These are phyloP conservation scores for Axis porcinus DNA, from an alignment of 2,113 vertebrate genomes.

Conservation along the genomic window DNA sequence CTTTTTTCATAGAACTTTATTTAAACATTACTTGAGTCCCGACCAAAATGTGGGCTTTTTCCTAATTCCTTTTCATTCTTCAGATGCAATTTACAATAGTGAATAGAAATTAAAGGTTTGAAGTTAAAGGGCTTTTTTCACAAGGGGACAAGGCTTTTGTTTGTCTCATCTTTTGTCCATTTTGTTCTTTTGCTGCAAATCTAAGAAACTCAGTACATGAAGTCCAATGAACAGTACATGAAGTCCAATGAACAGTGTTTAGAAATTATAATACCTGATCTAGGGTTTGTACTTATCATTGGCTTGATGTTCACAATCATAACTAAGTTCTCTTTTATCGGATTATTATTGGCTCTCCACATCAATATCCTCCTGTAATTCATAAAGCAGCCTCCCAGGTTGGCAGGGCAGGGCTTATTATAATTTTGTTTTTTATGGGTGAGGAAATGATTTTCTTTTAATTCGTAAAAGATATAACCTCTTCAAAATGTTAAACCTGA, in stretches of 20 bases:
- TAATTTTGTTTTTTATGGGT: background rate
- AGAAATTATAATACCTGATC: background rate
- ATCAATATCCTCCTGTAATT: background rate
- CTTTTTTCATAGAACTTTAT: background rate
- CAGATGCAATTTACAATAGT: background rate
- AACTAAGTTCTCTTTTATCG: background rate
- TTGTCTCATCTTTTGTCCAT: accelerated
- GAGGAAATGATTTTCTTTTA: background rate
- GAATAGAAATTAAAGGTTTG: background rate
- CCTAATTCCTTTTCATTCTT: background rate
- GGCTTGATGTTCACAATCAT: background rate
- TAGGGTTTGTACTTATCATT: background rate
- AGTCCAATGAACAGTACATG: background rate
- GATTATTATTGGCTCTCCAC: background rate
- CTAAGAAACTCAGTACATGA: background rate
- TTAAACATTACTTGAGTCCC: background rate
- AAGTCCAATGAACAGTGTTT: background rate
- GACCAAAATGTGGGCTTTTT: background rate
- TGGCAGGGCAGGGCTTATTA: background rate
- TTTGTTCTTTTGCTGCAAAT: background rate
- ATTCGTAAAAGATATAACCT: background rate
- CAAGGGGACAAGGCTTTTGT: background rate
- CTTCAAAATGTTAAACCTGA: background rate
- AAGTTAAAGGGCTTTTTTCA: background rate
- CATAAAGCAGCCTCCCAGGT: background rate